Conservation (phyloP, 2,797 vertebrate species). For the Podarcis siculus region DNA sequence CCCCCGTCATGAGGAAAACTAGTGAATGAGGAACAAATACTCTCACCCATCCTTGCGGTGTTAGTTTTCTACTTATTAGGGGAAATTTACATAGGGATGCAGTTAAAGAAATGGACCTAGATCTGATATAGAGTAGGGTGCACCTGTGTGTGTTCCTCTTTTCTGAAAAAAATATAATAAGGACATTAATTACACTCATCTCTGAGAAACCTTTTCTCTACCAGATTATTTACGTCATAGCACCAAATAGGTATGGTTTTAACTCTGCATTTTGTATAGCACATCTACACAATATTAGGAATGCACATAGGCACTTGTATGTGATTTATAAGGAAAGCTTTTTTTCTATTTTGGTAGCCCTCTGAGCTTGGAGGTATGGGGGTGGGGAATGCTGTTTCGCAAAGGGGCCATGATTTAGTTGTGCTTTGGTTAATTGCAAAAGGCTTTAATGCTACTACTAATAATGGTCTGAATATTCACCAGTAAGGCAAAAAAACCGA, state of each 20-base stretch:
- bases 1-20: not conserved
- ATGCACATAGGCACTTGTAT: not conserved
- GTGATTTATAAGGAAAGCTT: not conserved
- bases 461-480: slow-evolving; percentile 54
- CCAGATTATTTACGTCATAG: not conserved
- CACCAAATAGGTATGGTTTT: not conserved
- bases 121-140: not conserved
- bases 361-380: not conserved
- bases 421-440: slow-evolving; percentile 33
- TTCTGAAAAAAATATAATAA: not conserved
- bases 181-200: not conserved
- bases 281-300: not conserved
- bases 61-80: not conserved
- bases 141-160: not conserved
- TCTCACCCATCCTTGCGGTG: not conserved
- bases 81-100: not conserved
- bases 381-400: not conserved
- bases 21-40: not conserved
- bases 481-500: slow-evolving; percentile 39
- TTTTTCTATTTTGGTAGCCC: not conserved
- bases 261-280: not conserved
- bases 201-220: not conserved
- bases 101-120: not conserved
- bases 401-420: not conserved
- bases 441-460: not conserved